phyloP scores from a whole-genome alignment of 2,113 vertebrate genomes.

The Leucopsar rothschildi region DNA sequence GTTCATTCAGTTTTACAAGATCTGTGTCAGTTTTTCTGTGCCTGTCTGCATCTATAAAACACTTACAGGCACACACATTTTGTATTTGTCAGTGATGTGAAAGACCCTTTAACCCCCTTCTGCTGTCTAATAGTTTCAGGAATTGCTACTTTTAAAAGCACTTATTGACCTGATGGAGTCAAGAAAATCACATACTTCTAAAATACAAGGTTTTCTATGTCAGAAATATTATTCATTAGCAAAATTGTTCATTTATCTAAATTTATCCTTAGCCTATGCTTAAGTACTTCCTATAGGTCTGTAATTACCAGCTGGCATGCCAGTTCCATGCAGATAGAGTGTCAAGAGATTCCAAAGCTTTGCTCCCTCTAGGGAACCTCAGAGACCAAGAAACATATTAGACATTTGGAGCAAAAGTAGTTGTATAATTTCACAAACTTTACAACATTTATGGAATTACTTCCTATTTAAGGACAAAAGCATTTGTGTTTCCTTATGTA shows the following conservation, averaged over 20 bases:
- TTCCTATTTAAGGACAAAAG: slow-evolving; percentile 6
- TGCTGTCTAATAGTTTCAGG: not conserved
- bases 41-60: not conserved
- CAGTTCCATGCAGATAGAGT: not conserved
- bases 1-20: not conserved
- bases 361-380: not conserved
- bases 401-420: not conserved
- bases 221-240: not conserved
- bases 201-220: not conserved
- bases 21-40: not conserved
- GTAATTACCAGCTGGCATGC: slow-evolving; percentile 7
- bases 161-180: not conserved
- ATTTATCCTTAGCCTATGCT: not conserved
- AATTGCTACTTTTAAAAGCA: not conserved
- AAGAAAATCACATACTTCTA: not conserved
- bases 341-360: not conserved
- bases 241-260: slow-evolving; percentile 16
- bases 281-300: slow-evolving; percentile 14
- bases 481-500: slow-evolving; percentile 57
- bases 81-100: not conserved
- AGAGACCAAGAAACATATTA: not conserved
- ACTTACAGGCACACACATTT: not conserved
- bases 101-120: not conserved
- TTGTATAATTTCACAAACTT: not conserved
- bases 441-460: not conserved